Evolutionary conservation across 2,888 invertebrate genomes (phyloP).

Genomic region (Aphidoletes aphidimyza): DNA sequence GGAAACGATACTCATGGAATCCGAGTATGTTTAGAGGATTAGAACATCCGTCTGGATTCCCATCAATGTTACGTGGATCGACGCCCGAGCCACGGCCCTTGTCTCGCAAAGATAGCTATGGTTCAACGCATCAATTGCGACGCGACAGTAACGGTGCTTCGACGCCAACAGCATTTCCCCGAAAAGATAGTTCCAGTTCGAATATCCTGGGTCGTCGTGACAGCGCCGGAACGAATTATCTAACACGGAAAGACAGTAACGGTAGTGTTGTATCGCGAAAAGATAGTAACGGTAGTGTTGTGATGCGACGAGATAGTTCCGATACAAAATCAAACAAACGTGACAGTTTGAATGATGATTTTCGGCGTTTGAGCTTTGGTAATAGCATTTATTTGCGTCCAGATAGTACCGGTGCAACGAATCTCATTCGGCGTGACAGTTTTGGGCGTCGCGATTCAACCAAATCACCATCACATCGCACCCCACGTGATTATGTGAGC

Average conservation of each 20-base stretch:
- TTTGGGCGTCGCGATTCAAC: conserved; percentile 55
- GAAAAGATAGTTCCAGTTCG: conserved; percentile 49
- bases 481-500: conserved; percentile 56
- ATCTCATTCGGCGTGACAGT: conserved; percentile 59
- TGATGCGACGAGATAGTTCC: not conserved
- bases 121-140: conserved; percentile 55
- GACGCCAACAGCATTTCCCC: not conserved
- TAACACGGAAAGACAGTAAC: not conserved
- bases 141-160: conserved; percentile 4
- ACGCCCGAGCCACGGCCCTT: conserved; percentile 60
- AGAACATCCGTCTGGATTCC: conserved; percentile 78
- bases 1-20: conserved; percentile 56
- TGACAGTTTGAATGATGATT: conserved; percentile 23
- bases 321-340: conserved; percentile 24
- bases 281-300: conserved; percentile 43
- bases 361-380: conserved; percentile 20
- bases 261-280: conserved; percentile 12
- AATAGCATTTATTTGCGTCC: conserved; percentile 58
- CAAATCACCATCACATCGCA: not conserved
- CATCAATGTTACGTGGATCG: conserved; percentile 71
- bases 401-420: conserved; percentile 58
- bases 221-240: conserved; percentile 54
- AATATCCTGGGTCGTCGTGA: conserved; percentile 56
- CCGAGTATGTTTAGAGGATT: conserved; percentile 67
- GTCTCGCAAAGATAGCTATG: conserved; percentile 45